Conservation (phyloP, 2,797 vertebrate genomes). For the Buphagus erythrorhynchus region DNA sequence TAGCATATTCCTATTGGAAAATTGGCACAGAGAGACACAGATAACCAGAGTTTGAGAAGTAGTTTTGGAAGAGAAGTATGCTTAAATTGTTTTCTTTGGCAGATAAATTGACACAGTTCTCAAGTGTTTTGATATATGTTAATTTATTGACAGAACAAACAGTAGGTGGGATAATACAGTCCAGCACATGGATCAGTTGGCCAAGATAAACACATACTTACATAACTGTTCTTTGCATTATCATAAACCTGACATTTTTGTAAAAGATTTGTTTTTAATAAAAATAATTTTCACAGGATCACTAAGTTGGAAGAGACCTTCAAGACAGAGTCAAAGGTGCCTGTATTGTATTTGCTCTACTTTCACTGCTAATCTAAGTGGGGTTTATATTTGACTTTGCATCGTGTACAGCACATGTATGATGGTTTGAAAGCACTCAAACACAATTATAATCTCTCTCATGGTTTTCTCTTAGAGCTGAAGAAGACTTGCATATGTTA, state of each 20-base stretch:
- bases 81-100: slow-evolving; percentile 23
- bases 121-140: slow-evolving; percentile 15
- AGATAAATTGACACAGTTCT: background rate
- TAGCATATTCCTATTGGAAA: background rate
- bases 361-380: background rate
- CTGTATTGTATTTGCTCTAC: background rate
- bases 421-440: background rate
- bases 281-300: background rate
- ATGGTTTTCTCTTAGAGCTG: slow-evolving; percentile 45
- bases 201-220: slow-evolving; percentile 27
- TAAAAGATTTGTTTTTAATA: slow-evolving; percentile 15
- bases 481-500: background rate
- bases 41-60: background rate
- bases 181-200: background rate
- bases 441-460: background rate
- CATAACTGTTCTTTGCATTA: slow-evolving; percentile 51
- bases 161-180: background rate
- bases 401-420: background rate
- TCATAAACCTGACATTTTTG: slow-evolving; percentile 17
- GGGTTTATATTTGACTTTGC: background rate
- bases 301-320: background rate
- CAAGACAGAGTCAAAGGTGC: background rate
- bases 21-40: background rate
- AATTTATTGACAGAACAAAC: slow-evolving; percentile 42
- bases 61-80: background rate